Evolutionary conservation across 2,888 invertebrate species (phyloP).

Genomic region (Candidula unifasciata): DNA sequence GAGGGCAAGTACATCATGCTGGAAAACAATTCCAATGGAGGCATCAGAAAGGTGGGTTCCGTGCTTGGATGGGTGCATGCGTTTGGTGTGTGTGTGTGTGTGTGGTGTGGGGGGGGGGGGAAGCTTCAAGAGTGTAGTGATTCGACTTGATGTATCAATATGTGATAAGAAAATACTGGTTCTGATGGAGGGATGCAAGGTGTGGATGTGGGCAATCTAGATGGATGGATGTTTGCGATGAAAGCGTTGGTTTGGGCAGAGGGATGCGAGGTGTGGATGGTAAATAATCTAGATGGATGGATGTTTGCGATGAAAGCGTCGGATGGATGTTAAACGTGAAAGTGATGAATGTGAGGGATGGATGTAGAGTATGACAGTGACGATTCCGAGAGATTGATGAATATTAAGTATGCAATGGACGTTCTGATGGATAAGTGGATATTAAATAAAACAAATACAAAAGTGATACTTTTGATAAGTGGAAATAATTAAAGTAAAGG

Average conservation of each 20-base stretch:
- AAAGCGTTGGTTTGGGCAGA: not conserved
- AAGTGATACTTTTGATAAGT: no score
- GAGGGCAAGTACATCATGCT: constrained; percentile 79
- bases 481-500: no score
- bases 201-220: not conserved
- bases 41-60: constrained; percentile 64
- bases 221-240: not conserved
- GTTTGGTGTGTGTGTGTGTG: no score
- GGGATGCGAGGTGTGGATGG: not conserved
- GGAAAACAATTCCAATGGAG: constrained; percentile 78
- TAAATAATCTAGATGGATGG: not conserved
- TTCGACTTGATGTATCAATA: not conserved
- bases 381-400: no score
- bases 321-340: no score
- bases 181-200: not conserved
- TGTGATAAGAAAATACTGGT: not conserved
- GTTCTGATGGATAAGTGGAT: no score
- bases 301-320: not conserved
- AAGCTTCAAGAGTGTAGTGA: not conserved
- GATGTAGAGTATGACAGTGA: no score
- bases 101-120: no score
- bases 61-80: no score
- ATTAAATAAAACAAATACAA: no score
- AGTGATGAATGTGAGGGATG: no score
- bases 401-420: no score